Percentiles rank a stretch among this genome's conserved stretches.
phyloP scores from a whole-genome alignment of 2,113 vertebrate species.

The Cynocephalus volans region DNA sequence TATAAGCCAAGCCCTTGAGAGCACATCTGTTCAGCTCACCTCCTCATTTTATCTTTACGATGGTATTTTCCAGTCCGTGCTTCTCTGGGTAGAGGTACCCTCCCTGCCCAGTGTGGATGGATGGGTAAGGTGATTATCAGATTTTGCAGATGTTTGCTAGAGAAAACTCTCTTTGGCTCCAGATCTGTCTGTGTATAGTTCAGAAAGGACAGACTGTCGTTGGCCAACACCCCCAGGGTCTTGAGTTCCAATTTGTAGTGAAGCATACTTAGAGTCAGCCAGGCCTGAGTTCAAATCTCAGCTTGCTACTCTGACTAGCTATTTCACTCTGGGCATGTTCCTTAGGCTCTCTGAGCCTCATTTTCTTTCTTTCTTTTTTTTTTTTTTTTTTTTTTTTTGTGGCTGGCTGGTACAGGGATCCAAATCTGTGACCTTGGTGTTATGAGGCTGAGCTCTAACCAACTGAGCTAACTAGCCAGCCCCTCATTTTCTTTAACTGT shows the following conservation, averaged over 20 bases:
- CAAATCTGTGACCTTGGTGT: too few relatives aligned
- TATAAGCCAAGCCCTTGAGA: fast-evolving
- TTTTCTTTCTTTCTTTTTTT: not conserved
- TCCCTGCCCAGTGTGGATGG: not conserved
- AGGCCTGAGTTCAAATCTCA: not conserved
- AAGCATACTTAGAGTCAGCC: not conserved
- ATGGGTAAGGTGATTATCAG: not conserved
- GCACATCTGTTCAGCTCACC: not conserved
- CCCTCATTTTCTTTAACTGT: not conserved
- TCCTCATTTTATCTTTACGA: not conserved
- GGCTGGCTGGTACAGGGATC: too few relatives aligned
- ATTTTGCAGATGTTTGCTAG: not conserved
- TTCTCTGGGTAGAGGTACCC: not conserved
- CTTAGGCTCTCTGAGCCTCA: not conserved
- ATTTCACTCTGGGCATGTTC: not conserved
- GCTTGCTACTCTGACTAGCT: fast-evolving
- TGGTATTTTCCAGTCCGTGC: not conserved
- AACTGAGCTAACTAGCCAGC: too few relatives aligned
- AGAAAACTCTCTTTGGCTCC: not conserved
- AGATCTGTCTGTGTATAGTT: not conserved
- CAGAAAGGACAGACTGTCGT: not conserved
- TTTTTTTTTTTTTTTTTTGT: too few relatives aligned
- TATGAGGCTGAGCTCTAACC: too few relatives aligned
- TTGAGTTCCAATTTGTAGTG: not conserved
- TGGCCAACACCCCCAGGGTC: not conserved